A percentile compares a stretch with the other conserved stretches of the same genome.
These are phyloP conservation scores for Talpa occidentalis DNA, from an alignment of 2,113 vertebrate species.

Conservation along the genomic window DNA sequence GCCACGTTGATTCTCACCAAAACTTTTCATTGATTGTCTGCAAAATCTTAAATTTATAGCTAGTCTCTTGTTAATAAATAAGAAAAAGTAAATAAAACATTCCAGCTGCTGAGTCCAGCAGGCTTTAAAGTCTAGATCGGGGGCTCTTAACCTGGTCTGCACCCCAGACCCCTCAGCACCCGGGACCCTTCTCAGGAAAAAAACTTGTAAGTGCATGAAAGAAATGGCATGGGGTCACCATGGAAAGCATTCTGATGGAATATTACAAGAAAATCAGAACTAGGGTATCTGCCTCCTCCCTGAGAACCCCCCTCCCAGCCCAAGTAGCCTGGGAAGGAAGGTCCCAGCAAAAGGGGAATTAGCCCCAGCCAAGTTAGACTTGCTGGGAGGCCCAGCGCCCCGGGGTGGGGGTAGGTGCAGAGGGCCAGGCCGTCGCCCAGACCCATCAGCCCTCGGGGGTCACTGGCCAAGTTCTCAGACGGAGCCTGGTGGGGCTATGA, in stretches of 20 bases:
- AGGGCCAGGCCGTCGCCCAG: no score
- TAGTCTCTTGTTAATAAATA: no score
- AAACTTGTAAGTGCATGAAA: neutral
- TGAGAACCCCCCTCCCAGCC: no score
- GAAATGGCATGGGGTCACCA: neutral
- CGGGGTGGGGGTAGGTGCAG: fast-evolving
- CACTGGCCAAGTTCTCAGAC: neutral
- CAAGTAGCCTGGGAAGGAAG: neutral
- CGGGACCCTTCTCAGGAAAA: neutral
- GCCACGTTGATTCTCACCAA: no score
- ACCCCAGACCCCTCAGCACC: neutral
- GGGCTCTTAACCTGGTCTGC: no score
- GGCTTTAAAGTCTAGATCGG: neutral
- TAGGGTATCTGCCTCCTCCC: neutral
- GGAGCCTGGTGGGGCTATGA: neutral
- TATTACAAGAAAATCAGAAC: fast-evolving
- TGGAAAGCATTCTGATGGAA: neutral
- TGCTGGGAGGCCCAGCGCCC: neutral
- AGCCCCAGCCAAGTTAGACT: neutral
- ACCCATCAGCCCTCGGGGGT: neutral
- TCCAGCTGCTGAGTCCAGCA: neutral
- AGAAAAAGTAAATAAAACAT: no score
- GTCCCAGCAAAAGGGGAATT: no score
- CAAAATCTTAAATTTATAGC: no score
- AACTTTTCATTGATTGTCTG: no score